Conservation (phyloP, 30 jellyfish, hydroid and myxozoan genomes). For the Turritopsis dohrnii region DNA sequence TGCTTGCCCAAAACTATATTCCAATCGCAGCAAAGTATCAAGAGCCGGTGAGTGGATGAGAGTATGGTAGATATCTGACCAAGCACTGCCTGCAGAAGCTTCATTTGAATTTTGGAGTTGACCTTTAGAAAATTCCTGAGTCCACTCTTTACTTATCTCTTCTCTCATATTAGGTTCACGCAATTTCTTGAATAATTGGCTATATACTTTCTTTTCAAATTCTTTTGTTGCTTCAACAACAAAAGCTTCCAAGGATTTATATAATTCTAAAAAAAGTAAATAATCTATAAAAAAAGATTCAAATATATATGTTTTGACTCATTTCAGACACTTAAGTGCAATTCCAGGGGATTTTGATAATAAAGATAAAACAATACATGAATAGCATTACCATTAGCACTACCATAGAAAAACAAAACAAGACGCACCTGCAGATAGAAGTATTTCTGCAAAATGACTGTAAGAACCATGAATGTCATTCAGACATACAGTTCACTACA, state of each 20-base stretch:
- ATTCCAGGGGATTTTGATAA: too few species aligned
- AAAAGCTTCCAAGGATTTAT: slow-evolving; percentile 44
- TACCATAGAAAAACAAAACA: too few species aligned
- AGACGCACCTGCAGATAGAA: too few species aligned
- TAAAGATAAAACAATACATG: too few species aligned
- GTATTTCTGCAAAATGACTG: too few species aligned
- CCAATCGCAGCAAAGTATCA: slow-evolving; percentile 74
- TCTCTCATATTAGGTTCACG: slow-evolving; percentile 25
- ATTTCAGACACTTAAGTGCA: too few species aligned
- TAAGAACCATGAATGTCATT: too few species aligned
- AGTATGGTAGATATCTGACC: slow-evolving; percentile 74
- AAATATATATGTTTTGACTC: too few species aligned
- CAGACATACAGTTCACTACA: too few species aligned
- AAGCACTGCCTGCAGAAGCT: slow-evolving; percentile 45
- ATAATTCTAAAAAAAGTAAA: slow-evolving; percentile 49
- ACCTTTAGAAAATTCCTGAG: slow-evolving; percentile 45
- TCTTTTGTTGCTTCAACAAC: slow-evolving; percentile 57
- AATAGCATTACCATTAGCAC: too few species aligned
- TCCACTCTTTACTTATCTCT: slow-evolving; percentile 53
- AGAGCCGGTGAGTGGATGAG: slow-evolving; percentile 92
- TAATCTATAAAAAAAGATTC: too few species aligned
- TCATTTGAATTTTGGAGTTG: slow-evolving; percentile 31
- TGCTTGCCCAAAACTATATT: slow-evolving; percentile 77
- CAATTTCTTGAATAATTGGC: slow-evolving; percentile 7
- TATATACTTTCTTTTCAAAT: slow-evolving; percentile 9